Evolutionary conservation across 2,113 vertebrate genomes (phyloP), one percentile per base, ranked within the genome.

Genomic region (Siniperca chuatsi): DNA sequence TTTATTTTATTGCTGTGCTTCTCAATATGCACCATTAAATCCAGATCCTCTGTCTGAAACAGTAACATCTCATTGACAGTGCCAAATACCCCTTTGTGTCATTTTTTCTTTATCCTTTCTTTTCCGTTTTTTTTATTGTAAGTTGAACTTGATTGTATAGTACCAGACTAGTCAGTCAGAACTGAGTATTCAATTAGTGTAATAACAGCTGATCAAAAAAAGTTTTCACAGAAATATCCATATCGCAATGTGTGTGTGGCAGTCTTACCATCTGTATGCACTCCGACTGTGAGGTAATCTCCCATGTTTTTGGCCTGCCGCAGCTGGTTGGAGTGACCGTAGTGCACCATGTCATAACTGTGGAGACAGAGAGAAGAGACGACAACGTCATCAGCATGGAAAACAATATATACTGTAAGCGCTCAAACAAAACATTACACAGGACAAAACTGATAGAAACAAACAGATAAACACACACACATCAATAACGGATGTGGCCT

Each of bases 291-390:
- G 83, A 99, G 97, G 89, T 97, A 96, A 90, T 99, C 98, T 0
- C 98, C 98, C 98, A 99, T 98, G 79, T 94, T 97, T 88, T 98
- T 97, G 0, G 98, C 98, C 94, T 99, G 98, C 65, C 98, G 96
- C 74, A 99, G 96, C 94, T 99, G 98, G 95, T 99, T 99, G 0
- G 98, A 99, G 94, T 99, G 98, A 6, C 98, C 98, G 0, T 98
- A 99, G 90, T 99, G 98, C 23, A 99, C 98, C 98, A 99, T 99
- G 95, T 99, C 98, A 54, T 99, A 99, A 94, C 98, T 99, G 91
- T 3, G 54, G 75, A 87, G 48, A 81, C 23, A 54, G 37, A 89
- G 7, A 48, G 68, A 25, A 86, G 33, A 77, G 65, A 79, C 0
- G 0, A 2, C 33, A 44, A 23, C 1, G 0, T 58, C 42, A 44